Evolutionary conservation across 1,140 invertebrate species (phyloP), one percentile per base, ranked within the genome.

Genomic region (Chrysomallon squamiferum): DNA sequence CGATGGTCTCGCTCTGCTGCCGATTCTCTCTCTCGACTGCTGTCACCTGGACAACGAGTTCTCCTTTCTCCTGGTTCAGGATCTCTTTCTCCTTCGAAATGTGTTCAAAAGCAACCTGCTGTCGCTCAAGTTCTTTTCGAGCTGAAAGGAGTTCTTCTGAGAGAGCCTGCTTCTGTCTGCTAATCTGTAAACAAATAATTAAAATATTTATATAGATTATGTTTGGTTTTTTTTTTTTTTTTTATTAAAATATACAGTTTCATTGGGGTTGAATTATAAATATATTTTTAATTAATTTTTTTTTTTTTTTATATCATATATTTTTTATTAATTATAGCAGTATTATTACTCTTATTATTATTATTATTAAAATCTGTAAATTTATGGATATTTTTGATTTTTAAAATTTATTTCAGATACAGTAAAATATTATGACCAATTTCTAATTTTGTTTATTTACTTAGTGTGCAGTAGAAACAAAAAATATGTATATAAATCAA

Each of bases 31-130:
- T 66, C 61, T 86, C 85, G n/a, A 73, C 72, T 3, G 78, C 74
- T 1, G 82, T 84, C 54, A 83, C 66, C 73, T 81, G 77, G 3
- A 85, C 82, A 43, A 81, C 73, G 1, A 86, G 74, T 63, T 85
- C 80, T 58, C 77, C 81, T 59, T 85, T 85, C 13, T 86, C 83
- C 60, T 84, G 79, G 11, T 78, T 84, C 18, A 86, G 68, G 41
- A 72, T 71, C 62, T 87, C 85, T 62, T 86, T 86, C 66, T 86
- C 85, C 65, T 84, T 86, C 35, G 71, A 65, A 9, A 85, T 47
- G 35, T 75, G 65, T n/a, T 80, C 72, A 15, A 81, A 65, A 18
- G 75, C 74, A n/a, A 73, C 72, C 25, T 65, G 76, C 13, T 75
- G 59, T 27, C 77, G 74, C 59, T 85, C 82, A n/a, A 81, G 54